Evolutionary conservation across 2,113 vertebrate species (phyloP).

Genomic region (Lichenostomus cassidix): DNA sequence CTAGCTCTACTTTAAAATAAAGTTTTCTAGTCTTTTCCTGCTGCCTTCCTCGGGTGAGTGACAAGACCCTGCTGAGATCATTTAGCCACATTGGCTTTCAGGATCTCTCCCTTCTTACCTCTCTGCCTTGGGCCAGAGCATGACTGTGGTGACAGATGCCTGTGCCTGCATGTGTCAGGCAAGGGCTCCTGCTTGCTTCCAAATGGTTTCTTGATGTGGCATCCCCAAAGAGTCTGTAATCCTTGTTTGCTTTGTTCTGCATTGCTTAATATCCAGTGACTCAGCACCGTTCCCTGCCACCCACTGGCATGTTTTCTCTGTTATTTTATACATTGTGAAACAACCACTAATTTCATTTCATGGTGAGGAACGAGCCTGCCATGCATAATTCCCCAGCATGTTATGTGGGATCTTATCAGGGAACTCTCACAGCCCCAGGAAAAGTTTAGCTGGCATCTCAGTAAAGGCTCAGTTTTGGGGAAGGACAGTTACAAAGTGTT

Average conservation of each 20-base stretch:
- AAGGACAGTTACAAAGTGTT: background rate
- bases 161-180: background rate
- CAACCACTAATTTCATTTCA: background rate
- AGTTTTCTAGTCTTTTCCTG: background rate
- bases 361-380: background rate
- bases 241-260: background rate
- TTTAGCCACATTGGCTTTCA: background rate
- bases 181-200: background rate
- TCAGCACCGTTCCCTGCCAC: slow-evolving; percentile 19
- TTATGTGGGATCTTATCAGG: background rate
- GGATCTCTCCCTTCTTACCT: background rate
- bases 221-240: background rate
- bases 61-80: background rate
- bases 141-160: background rate
- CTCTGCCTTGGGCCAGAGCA: background rate
- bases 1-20: background rate
- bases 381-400: background rate
- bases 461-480: background rate
- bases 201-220: background rate
- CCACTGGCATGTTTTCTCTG: background rate
- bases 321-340: background rate
- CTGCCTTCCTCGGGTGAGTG: background rate
- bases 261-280: slow-evolving; percentile 10
- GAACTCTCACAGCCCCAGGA: background rate
- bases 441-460: background rate